Percentiles rank a stretch among this genome's conserved stretches.
Evolutionary conservation across 53 echinoderm and acorn worm genomes (phyloP).

Genomic region (Arbacia lixula): DNA sequence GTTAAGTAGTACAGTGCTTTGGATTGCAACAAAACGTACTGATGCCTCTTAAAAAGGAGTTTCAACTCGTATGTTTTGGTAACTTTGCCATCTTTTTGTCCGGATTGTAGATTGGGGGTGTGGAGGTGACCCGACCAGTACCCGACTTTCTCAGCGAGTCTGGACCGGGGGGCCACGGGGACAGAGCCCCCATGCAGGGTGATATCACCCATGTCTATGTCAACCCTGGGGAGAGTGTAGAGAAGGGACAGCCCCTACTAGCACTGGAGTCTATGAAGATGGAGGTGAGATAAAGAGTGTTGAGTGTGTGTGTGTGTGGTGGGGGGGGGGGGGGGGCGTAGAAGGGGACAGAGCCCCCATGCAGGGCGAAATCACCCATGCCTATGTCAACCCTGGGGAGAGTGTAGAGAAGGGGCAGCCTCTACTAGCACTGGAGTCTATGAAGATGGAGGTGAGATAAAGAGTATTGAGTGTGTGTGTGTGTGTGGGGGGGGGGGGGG

Average conservation of each 20-base stretch:
- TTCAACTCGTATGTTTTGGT: no score
- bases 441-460: constrained; percentile 96
- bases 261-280: constrained; percentile 97
- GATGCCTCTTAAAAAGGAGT: no score
- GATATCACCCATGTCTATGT: constrained; percentile 90
- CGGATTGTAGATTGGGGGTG: constrained; percentile 73
- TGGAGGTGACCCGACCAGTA: constrained; percentile 73
- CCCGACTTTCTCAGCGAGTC: constrained; percentile 80
- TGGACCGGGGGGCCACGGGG: constrained; percentile 69
- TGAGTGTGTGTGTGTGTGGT: no score
- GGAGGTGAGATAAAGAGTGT: constrained; percentile 77
- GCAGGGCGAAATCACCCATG: constrained; percentile 90
- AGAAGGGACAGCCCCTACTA: constrained; percentile 87
- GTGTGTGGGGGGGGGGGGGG: constrained; percentile 65
- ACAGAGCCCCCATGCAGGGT: constrained; percentile 90
- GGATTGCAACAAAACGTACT: no score
- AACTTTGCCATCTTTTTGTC: not conserved
- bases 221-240: constrained; percentile 72
- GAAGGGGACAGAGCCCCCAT: constrained; percentile 86
- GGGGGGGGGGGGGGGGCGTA: no score
- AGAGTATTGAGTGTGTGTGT: constrained; percentile 72
- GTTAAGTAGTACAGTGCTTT: no score
- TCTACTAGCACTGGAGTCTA: constrained; percentile 85
- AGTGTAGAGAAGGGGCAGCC: constrained; percentile 86
- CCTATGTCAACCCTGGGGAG: constrained; percentile 78